These are phyloP conservation scores for Ormia ochracea DNA, from an alignment of 2,888 invertebrate species.

Conservation along the genomic window DNA sequence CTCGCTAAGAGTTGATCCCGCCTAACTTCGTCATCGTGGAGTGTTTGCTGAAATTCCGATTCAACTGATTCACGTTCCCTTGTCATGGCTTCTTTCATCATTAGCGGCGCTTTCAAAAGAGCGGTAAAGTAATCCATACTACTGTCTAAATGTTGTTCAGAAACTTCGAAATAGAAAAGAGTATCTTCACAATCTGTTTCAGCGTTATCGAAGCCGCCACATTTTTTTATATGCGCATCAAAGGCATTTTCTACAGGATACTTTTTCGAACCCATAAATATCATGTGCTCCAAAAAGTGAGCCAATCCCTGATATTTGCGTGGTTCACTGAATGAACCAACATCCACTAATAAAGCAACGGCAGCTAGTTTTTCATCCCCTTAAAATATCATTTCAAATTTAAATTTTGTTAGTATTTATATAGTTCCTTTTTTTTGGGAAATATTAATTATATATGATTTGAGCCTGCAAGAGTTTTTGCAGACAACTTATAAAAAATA, in stretches of 20 bases:
- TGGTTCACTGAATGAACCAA: slow-evolving; percentile 89
- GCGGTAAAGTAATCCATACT: slow-evolving; percentile 91
- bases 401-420: too few species aligned
- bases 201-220: slow-evolving; percentile 92
- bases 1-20: slow-evolving; percentile 86
- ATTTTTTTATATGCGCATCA: slow-evolving; percentile 87
- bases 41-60: slow-evolving; percentile 90
- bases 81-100: slow-evolving; percentile 90
- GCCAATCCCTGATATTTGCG: slow-evolving; percentile 87
- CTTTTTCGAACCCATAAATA: slow-evolving; percentile 95
- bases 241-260: slow-evolving; percentile 91
- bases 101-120: slow-evolving; percentile 90
- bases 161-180: slow-evolving; percentile 92
- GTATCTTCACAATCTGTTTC: slow-evolving; percentile 92
- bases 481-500: too few species aligned
- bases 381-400: background rate
- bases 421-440: background rate
- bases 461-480: too few species aligned
- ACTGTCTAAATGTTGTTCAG: slow-evolving; percentile 85
- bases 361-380: slow-evolving; percentile 80
- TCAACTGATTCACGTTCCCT: slow-evolving; percentile 92
- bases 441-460: too few species aligned
- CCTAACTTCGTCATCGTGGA: slow-evolving; percentile 85
- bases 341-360: slow-evolving; percentile 85
- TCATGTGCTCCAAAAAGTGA: slow-evolving; percentile 93